Evolutionary conservation across 1,140 invertebrate genomes (phyloP).

Genomic region (Sycophaga agraensis): DNA sequence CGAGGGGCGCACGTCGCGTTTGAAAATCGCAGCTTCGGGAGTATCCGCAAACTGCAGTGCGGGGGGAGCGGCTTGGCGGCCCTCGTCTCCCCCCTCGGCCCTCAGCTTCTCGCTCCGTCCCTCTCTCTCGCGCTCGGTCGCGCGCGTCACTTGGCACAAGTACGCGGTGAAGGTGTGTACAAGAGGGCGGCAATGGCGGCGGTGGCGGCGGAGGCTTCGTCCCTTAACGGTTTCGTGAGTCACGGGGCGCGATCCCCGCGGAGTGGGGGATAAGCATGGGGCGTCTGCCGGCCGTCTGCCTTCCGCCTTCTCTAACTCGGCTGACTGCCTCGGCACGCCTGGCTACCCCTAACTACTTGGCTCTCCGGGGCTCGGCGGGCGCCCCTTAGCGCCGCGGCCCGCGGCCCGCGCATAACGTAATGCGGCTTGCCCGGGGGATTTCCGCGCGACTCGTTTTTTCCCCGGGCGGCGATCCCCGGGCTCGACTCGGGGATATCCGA

Average conservation of each 20-base stretch:
- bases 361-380: conserved; percentile 21
- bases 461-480: no score
- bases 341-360: conserved; percentile 39
- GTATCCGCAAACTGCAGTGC: conserved; percentile 6
- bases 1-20: no score
- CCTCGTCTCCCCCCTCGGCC: neutral
- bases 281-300: conserved; percentile 57
- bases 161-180: neutral
- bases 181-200: conserved; percentile 14
- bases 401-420: no score
- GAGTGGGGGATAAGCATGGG: conserved; percentile 48
- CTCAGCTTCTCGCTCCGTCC: no score
- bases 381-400: neutral
- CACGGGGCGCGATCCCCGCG: conserved; percentile 42
- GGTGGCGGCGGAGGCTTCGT: conserved; percentile 48
- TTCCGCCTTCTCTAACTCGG: conserved; percentile 40
- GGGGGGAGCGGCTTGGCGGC: neutral
- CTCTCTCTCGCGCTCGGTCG: neutral
- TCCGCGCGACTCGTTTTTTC: no score
- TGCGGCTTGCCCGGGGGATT: no score
- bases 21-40: neutral
- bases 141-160: neutral
- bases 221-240: conserved; percentile 56
- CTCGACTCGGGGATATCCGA: neutral
- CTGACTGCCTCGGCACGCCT: conserved; percentile 37